Base-by-base conservation (phyloP, 2,888 invertebrate species). In the Pachycephus smyrnensis region DNA sequence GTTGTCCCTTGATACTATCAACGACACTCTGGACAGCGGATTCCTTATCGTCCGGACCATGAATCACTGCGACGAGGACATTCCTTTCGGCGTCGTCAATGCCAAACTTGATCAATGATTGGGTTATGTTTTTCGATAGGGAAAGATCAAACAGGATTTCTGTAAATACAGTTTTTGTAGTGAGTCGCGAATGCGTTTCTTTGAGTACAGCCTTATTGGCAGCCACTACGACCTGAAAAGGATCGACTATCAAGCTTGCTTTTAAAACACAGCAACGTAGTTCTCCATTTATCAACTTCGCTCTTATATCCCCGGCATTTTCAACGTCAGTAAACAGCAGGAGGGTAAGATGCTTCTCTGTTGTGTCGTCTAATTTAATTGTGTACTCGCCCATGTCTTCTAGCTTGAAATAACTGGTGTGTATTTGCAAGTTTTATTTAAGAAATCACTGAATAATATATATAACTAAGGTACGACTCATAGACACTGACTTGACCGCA, bases 131-230 rank as follows among this genome's bases (percentile, higher is more conserved):
- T 86, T 94, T 95, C 0, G 95, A 94, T 1, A 94, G 90, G 0
- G 95, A 95, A 79, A 96, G 91, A 89, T 95, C 95, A 87, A 93
- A 96, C 31, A 96, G 87, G 75, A 95, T 93, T 91, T 96, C 96
- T 0, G 95, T 93, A 86, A 92, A 94, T 0, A 95, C 86, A 12
- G 93, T 93, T 85, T 93, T 94, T 0, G 96, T 96, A 0, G 93
- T 93, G 88, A 95, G 91, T 68, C 89, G 90, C 15, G 90, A 88
- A 1, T 87, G 88, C 84, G 92, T 93, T 75, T 93, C 92, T 1
- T 93, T 91, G 0, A 94, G 84, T 0, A 92, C 92, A 3, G 96
- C 95, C 88, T 93, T 94, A 87, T 96, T 96, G 1, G 95, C 95
- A 1, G 96, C 95, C 11, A 95, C 93, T 0, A 93, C 92, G 12